phyloP scores from a whole-genome alignment of 1,140 invertebrate species.

The Periplaneta americana region DNA sequence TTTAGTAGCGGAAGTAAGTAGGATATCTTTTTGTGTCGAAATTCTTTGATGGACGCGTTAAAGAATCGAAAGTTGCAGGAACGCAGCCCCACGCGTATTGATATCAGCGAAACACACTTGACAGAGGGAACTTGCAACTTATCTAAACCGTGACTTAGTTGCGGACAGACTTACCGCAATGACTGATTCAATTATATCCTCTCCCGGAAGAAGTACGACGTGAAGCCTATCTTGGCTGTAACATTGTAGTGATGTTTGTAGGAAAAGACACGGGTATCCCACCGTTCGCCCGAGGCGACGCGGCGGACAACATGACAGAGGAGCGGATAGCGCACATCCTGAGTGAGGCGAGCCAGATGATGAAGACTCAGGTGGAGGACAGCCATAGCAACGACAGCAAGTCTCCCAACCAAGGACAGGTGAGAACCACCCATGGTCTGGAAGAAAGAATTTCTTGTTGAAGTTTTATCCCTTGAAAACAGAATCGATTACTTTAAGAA shows the following conservation, averaged over 20 bases:
- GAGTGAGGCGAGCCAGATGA: conserved; percentile 77
- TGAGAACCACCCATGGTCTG: conserved; percentile 37
- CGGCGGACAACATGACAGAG: conserved; percentile 77
- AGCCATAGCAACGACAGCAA: conserved; percentile 72
- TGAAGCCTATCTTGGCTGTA: neutral
- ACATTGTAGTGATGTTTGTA: conserved; percentile 26
- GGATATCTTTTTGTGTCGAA: too few relatives aligned
- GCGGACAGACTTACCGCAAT: neutral
- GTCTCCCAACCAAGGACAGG: conserved; percentile 62
- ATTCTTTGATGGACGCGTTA: too few relatives aligned
- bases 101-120: neutral
- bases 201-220: neutral
- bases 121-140: neutral
- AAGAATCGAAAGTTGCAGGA: too few relatives aligned
- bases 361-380: conserved; percentile 54
- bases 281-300: conserved; percentile 55
- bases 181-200: neutral
- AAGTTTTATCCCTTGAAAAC: too few relatives aligned
- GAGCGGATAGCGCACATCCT: conserved; percentile 92
- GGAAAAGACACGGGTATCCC: conserved; percentile 76
- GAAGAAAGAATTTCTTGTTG: too few relatives aligned
- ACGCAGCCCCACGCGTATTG: too few relatives aligned
- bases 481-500: too few relatives aligned
- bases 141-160: neutral
- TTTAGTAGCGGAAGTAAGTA: too few relatives aligned